Base-by-base conservation (phyloP, 2,113 vertebrate species). In the Malurus melanocephalus region DNA sequence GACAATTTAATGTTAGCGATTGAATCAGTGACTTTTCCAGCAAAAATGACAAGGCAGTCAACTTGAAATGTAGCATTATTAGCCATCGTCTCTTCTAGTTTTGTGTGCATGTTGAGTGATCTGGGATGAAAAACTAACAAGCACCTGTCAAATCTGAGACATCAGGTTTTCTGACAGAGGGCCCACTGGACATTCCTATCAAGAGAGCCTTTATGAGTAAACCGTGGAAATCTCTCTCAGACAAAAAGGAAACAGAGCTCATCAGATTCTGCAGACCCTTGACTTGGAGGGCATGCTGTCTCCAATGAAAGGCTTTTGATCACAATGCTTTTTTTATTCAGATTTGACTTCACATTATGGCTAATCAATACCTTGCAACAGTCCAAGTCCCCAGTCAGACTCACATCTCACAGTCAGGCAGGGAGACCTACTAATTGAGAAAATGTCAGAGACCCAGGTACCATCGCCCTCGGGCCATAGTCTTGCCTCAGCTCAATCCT, bases 311-410 rank as follows among this genome's bases (percentile, higher is more conserved):
- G 96, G 96, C 97, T 98, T 98, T 98, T 98, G 98, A 99, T 99
- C 98, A 98, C 89, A 87, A 88, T 71, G 96, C 97, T 97, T 98
- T 98, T 97, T 97, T 98, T 98, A 98, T 98, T 98, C 96, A 97
- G 98, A 98, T 99, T 98, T 98, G 98, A 98, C 98, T 99, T 98
- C 97, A 97, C 97, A 98, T 98, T 98, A 98, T 98, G 97, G 98
- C 97, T 99, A 98, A 99, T 99, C 98, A 99, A 99, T 99, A 99
- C 95, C 95, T 98, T 81, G 94, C 97, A 97, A 97, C 96, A 93
- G 95, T 92, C 97, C 78, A 95, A 95, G 95, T 96, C 97, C 96
- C 97, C 96, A 97, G 98, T 98, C 97, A 98, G 98, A 98, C 89
- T 93, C 97, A 96, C 96, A 95, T 98, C 97, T 97, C 97, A 96